phyloP scores from a whole-genome alignment of 1,140 invertebrate species.

The Dreissena polymorpha region DNA sequence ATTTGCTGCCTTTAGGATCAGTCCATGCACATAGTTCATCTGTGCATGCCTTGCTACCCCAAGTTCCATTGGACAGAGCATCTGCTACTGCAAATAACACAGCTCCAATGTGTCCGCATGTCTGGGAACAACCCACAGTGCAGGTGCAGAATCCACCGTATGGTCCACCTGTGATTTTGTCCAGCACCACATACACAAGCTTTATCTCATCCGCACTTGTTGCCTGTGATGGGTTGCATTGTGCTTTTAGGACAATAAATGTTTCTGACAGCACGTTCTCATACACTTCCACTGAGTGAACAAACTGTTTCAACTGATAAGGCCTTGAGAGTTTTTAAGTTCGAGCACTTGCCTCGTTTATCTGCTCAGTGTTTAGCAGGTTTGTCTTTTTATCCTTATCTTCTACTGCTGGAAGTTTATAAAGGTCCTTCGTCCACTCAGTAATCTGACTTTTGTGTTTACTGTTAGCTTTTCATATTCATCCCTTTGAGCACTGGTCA shows the following conservation, averaged over 20 bases:
- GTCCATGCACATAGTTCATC: slow-evolving; percentile 21
- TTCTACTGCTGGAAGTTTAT: slow-evolving; percentile 13
- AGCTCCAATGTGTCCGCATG: slow-evolving; percentile 24
- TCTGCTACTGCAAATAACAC: slow-evolving; percentile 10
- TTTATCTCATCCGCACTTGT: slow-evolving; percentile 19
- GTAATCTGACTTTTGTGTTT: slow-evolving; percentile 13
- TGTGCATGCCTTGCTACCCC: background rate
- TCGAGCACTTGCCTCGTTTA: background rate
- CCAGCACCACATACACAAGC: slow-evolving; percentile 10
- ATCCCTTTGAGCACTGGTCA: too few relatives aligned
- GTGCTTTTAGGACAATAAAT: background rate
- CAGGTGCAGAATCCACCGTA: slow-evolving; percentile 30
- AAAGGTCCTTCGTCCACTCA: slow-evolving; percentile 16
- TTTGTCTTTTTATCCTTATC: slow-evolving; percentile 18
- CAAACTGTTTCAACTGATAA: slow-evolving; percentile 20
- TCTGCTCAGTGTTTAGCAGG: background rate
- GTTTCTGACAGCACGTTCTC: background rate
- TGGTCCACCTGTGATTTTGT: slow-evolving; percentile 21
- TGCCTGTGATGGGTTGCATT: slow-evolving; percentile 26
- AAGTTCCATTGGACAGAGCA: background rate
- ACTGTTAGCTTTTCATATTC: slow-evolving; percentile 3
- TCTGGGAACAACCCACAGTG: slow-evolving; percentile 12
- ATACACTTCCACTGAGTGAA: slow-evolving; percentile 1
- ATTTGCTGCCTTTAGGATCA: slow-evolving; percentile 16
- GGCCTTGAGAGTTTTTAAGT: slow-evolving; percentile 28